phyloP scores from a whole-genome alignment of 2,113 vertebrate genomes.

The Amphiprion ocellaris region DNA sequence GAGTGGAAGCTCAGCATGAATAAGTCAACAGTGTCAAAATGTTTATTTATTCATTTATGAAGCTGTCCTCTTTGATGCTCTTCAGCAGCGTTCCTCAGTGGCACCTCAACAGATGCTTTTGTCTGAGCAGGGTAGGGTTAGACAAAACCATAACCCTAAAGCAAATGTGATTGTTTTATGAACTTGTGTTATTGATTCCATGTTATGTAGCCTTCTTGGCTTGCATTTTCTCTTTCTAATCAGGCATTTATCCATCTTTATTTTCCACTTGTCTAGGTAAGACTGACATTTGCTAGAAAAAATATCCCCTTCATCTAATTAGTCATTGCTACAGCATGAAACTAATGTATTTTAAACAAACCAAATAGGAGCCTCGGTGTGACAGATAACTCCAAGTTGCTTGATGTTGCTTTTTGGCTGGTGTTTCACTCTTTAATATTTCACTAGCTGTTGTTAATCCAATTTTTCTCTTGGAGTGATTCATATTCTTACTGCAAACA shows the following conservation, averaged over 20 bases:
- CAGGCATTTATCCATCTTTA: background rate
- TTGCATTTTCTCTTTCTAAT: background rate
- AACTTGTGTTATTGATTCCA: background rate
- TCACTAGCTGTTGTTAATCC: constrained; percentile 34
- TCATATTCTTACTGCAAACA: constrained; percentile 31
- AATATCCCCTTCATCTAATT: background rate
- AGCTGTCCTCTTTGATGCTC: constrained; percentile 50
- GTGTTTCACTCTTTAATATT: constrained; percentile 45
- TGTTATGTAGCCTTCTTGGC: background rate
- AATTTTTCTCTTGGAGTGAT: constrained; percentile 33
- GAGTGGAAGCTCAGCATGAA: constrained; percentile 77
- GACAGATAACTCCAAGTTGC: constrained; percentile 17
- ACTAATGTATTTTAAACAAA: constrained; percentile 16
- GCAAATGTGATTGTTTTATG: constrained; percentile 17
- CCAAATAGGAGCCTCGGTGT: constrained; percentile 5
- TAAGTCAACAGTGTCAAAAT: constrained; percentile 81
- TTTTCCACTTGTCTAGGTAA: background rate
- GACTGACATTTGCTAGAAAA: background rate
- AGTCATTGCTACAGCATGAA: constrained; percentile 2
- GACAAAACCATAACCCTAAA: background rate
- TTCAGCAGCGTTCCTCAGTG: constrained; percentile 19
- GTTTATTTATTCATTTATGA: constrained; percentile 82
- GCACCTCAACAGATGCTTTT: constrained; percentile 43
- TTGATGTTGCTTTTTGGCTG: constrained; percentile 9
- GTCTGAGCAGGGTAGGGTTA: constrained; percentile 6